Evolutionary conservation across 64 coral and sea anemone genomes (phyloP), one percentile per base, ranked within the genome.

Genomic region (Cladopsammia gracilis): DNA sequence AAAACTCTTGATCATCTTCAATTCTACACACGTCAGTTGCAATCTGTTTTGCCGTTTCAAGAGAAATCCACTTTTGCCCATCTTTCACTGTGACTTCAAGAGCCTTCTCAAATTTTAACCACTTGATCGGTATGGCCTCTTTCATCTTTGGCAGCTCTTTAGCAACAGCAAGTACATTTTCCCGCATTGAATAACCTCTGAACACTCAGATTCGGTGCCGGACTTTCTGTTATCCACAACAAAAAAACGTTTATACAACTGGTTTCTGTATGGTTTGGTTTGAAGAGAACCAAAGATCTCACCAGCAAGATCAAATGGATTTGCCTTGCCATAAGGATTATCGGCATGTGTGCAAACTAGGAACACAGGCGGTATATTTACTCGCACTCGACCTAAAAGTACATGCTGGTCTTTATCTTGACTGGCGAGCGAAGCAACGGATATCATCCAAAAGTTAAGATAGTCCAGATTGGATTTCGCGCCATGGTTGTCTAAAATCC

Each of bases 311-410:
- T 16, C 16, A 5, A 14, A 19, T 18, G 72, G 72, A 75, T 48
- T 18, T 19, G 43, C 6, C 6, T 14, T 14, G 47, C 44, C 44
- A 48, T 49, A 18, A 10, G 72, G 72, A 9, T 18, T 1, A 49
- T 75, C 72, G 47, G 72, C 47, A 75, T 75, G 72, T 4, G 72
- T 75, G 46, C 72, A 75, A 44, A 75, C 72, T 18, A 75, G 19
- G 72, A 75, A 49, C 44, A 75, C 72, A 50, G 72, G 15, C 4
- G 72, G 72, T 16, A 75, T 44, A 9, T 51, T 75, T 13, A 14
- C 5, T 48, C 42, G 47, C 16, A 49, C 16, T 19, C 12, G 53
- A 75, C 1, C 72, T 19, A 46, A 75, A n/a, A 4, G 15, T 18
- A 20, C 16, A 2, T 48, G 14, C 4, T 49, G 15, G 46, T 19